A percentile compares a stretch with the other conserved stretches of the same genome.
Evolutionary conservation across 2,797 vertebrate species (phyloP).

Genomic region (Rhynchotus rufescens): DNA sequence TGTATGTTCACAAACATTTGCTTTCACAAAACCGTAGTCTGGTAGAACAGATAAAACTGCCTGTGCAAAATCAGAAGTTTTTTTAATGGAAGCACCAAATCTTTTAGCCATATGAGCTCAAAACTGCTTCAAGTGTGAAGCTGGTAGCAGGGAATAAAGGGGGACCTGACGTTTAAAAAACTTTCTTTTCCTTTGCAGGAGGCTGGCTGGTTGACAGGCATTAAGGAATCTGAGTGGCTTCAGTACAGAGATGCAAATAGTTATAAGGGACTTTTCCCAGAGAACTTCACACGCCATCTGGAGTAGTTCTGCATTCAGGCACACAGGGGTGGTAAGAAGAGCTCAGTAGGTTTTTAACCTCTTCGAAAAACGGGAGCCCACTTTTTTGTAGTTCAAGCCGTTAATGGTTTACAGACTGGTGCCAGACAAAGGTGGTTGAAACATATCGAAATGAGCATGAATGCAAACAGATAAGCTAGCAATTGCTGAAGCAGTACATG

Average conservation of each 20-base stretch:
- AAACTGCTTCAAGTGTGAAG: neutral
- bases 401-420: slow-evolving; percentile 73
- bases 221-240: slow-evolving; percentile 92
- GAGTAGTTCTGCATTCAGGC: slow-evolving; percentile 75
- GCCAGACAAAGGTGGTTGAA: slow-evolving; percentile 70
- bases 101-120: neutral
- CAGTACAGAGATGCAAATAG: slow-evolving; percentile 80
- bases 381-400: slow-evolving; percentile 67
- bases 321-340: neutral
- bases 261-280: slow-evolving; percentile 94
- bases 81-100: neutral
- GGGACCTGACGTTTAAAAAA: neutral
- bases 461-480: slow-evolving; percentile 79
- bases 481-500: slow-evolving; percentile 75
- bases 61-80: neutral
- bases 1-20: rapidly evolving
- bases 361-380: slow-evolving; percentile 73
- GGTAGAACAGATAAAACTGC: neutral
- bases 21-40: neutral
- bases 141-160: rapidly evolving
- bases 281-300: slow-evolving; percentile 91
- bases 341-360: slow-evolving; percentile 72
- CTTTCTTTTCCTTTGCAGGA: slow-evolving; percentile 84
- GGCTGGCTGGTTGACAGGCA: slow-evolving; percentile 95
- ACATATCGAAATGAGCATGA: slow-evolving; percentile 68